Conservation (phyloP, 2,888 invertebrate genomes). For the Parelbella ahira region DNA sequence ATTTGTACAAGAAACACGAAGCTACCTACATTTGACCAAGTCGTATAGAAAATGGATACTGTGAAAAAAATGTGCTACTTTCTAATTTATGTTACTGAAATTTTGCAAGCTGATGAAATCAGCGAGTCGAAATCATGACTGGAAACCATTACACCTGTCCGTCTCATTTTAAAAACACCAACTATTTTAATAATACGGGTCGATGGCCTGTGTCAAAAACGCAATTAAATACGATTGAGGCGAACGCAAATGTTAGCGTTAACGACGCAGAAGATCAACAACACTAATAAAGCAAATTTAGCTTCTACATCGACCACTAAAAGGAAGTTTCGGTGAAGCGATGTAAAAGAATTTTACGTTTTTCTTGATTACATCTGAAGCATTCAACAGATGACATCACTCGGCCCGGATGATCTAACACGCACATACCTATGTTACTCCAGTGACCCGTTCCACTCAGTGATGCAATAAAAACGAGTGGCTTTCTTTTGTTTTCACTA, state of each 20-base stretch:
- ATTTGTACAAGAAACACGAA: constrained; percentile 20
- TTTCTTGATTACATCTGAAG: constrained; percentile 10
- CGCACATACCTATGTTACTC: constrained; percentile 38
- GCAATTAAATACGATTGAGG: too few species aligned
- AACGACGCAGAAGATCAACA: too few species aligned
- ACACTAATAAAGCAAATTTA: too few species aligned
- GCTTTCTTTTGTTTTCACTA: constrained; percentile 37
- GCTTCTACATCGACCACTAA: too few species aligned
- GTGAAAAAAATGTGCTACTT: constrained; percentile 17
- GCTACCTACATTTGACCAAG: constrained; percentile 27
- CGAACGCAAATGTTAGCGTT: too few species aligned
- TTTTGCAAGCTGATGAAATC: too few species aligned
- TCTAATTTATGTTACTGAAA: constrained; percentile 12
- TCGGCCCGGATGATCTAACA: constrained; percentile 43
- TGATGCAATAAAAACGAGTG: constrained; percentile 41
- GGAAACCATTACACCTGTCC: too few species aligned
- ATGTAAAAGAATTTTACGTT: not conserved
- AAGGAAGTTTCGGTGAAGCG: too few species aligned
- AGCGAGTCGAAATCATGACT: too few species aligned
- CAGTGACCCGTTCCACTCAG: constrained; percentile 41
- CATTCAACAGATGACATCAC: constrained; percentile 16
- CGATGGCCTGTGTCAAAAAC: too few species aligned
- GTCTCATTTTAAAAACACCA: too few species aligned
- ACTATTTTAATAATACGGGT: too few species aligned
- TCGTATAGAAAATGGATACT: constrained; percentile 22